Evolutionary conservation across 23 tunicate species (phyloP), one percentile per base, ranked within the genome.

Genomic region (Clavelina lepadiformis): DNA sequence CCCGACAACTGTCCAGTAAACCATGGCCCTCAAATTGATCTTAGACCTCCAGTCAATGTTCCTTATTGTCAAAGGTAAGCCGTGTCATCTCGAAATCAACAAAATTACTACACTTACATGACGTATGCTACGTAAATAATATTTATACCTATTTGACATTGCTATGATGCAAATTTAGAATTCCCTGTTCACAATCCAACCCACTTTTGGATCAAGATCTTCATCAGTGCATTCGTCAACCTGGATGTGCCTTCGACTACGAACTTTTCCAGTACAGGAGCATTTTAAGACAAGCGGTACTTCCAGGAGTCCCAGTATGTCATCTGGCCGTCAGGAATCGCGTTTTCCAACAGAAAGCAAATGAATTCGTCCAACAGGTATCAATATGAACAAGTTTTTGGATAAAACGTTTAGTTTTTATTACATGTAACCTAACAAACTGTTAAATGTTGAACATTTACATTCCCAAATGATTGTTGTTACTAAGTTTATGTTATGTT

Each of bases 271-370:
- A 33, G 30, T 76, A 74, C 46, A 46, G 97, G 46, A 23, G 54
- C 2, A 59, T 56, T n/a, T 71, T 68, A 0, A 71, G 82, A 28
- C 88, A 81, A n/a, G 80, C 79, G 8, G 71, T 89, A 13, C 58
- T 89, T 15, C 89, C 89, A 5, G 58, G 58, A 18, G 89, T 89
- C 2, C 97, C 97, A 34, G 89, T 89, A 0, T 89, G 97, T 53
- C 97, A 89, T 44, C 31, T 69, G 31, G 97, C 83, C 2, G 63
- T 89, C 18, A 38, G 97, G n/a, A 89, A 81, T 33, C 31, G 58
- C 31, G 75, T 35, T 30, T 89, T 89, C 58, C 76, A 67, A 6
- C 24, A 20, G 1, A 32, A 35, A 13, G 84, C 74, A 22, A 32
- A 36, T 3, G 20, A 33, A 33, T 78, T 37, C 31, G 31, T 47